phyloP scores from a whole-genome alignment of 2,888 invertebrate species.

The Cancer borealis region DNA sequence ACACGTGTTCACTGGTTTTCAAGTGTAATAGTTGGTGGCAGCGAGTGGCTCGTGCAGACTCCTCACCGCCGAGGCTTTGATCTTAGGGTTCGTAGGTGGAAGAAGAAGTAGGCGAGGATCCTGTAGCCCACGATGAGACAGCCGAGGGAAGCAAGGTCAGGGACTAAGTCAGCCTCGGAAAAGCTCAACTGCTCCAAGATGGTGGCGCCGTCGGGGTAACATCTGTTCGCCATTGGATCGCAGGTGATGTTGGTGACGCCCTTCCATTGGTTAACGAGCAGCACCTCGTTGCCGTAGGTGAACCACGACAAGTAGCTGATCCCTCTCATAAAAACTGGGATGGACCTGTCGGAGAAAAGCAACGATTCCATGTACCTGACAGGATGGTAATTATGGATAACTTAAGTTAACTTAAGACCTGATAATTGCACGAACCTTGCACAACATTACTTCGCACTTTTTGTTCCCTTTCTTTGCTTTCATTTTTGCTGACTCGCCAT shows the following conservation, averaged over 20 bases:
- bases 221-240: background rate
- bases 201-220: slow-evolving; percentile 84
- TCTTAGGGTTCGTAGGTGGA: slow-evolving; percentile 41
- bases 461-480: background rate
- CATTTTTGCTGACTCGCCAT: background rate
- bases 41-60: background rate
- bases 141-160: slow-evolving; percentile 81
- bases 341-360: background rate
- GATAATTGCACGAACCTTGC: background rate
- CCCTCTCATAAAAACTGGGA: slow-evolving; percentile 81
- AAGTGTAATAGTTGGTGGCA: background rate
- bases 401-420: background rate
- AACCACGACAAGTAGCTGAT: slow-evolving; percentile 80
- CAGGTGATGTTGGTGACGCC: slow-evolving; percentile 66
- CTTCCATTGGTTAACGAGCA: slow-evolving; percentile 80
- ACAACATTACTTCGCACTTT: background rate
- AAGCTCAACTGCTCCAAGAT: slow-evolving; percentile 82
- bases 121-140: slow-evolving; percentile 80
- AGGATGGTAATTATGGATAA: background rate
- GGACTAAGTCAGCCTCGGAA: slow-evolving; percentile 85
- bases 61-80: slow-evolving; percentile 12
- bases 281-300: slow-evolving; percentile 80
- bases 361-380: background rate
- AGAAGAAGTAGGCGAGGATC: slow-evolving; percentile 82
- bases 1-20: background rate